phyloP scores from a whole-genome alignment of 2,797 vertebrate genomes.

The Artibeus lituratus region DNA sequence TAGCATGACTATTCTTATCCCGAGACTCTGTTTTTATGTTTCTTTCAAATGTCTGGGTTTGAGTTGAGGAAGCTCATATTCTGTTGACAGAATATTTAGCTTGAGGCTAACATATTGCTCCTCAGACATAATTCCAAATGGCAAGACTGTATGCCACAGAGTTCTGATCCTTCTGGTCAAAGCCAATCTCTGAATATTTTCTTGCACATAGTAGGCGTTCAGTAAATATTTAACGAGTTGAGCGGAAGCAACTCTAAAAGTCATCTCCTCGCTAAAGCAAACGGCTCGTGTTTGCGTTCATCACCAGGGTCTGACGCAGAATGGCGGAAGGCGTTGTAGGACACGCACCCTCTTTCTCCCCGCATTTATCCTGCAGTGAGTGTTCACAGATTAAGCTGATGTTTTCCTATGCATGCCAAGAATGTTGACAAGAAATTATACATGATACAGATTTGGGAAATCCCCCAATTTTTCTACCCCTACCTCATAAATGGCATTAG shows the following conservation, averaged over 20 bases:
- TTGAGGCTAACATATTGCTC: slow-evolving; percentile 44
- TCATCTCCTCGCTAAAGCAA: neutral
- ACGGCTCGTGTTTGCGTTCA: neutral
- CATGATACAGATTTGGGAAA: neutral
- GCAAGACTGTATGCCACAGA: neutral
- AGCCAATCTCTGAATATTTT: slow-evolving; percentile 24
- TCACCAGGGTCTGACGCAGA: neutral
- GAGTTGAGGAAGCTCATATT: slow-evolving; percentile 37
- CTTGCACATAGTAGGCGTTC: neutral
- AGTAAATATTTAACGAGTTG: neutral
- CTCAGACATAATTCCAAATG: slow-evolving; percentile 45
- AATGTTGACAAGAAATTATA: neutral
- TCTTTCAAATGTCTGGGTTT: slow-evolving; percentile 56
- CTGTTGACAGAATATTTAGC: slow-evolving; percentile 45
- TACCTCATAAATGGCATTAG: neutral
- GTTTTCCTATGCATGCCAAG: neutral
- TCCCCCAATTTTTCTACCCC: neutral
- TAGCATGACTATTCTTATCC: neutral
- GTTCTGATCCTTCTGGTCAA: neutral
- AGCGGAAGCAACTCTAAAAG: neutral
- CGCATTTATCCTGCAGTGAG: neutral
- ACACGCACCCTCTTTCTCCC: neutral
- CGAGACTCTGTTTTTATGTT: slow-evolving; percentile 41
- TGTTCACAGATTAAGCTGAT: neutral
- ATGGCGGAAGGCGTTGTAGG: neutral